These are phyloP conservation scores for Turdus rufiventris DNA, from an alignment of 2,113 vertebrate genomes.

Conservation along the genomic window DNA sequence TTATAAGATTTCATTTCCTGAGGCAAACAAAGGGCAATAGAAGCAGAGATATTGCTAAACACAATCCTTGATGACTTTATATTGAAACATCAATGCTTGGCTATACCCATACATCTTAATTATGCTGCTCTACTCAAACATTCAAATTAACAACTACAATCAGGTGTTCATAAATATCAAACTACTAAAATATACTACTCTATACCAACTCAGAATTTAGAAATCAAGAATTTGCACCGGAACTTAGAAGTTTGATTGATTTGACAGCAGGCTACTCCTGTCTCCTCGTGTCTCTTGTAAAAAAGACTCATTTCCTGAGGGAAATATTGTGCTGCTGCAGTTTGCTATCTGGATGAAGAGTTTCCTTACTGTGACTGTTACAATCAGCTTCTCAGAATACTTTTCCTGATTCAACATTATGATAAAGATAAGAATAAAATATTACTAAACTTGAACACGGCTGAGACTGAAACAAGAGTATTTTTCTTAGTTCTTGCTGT, in stretches of 20 bases:
- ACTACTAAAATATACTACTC: neutral
- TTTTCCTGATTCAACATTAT: neutral
- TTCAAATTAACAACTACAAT: neutral
- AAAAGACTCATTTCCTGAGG: neutral
- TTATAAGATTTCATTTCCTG: conserved; percentile 48
- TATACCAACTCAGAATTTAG: neutral
- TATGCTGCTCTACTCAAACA: neutral
- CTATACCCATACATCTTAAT: neutral
- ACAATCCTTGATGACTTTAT: neutral
- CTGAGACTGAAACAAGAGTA: neutral
- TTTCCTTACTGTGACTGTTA: neutral
- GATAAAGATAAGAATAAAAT: neutral
- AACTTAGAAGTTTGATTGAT: neutral
- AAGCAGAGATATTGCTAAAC: neutral
- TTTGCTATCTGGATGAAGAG: neutral
- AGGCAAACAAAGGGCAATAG: conserved; percentile 1
- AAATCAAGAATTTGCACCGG: neutral
- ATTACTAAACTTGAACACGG: neutral
- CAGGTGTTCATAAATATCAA: neutral
- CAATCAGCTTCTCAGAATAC: neutral
- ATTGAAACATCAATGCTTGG: neutral
- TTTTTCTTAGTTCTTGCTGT: neutral
- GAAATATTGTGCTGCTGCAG: neutral
- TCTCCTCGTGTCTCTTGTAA: neutral
- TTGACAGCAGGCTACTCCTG: neutral